Conservation (phyloP, 1,140 invertebrate genomes). For the Pogonomyrmex barbatus region DNA sequence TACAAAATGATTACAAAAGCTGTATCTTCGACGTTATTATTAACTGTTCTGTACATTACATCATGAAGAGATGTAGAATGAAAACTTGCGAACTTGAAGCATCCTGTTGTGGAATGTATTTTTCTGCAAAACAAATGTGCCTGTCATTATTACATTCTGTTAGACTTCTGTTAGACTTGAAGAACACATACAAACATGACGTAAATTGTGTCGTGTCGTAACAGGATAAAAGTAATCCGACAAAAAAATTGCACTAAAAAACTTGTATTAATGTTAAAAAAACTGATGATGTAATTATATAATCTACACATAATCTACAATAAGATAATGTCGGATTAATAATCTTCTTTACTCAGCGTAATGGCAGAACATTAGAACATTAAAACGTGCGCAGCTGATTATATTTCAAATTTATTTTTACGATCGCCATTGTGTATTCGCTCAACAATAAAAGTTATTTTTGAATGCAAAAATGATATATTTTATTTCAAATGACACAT, state of each 20-base stretch:
- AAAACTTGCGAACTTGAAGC: background rate
- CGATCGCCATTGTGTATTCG: background rate
- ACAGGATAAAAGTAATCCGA: background rate
- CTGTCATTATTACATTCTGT: background rate
- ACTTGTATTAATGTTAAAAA: background rate
- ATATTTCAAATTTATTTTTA: conserved; percentile 10
- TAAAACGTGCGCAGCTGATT: background rate
- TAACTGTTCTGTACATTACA: background rate
- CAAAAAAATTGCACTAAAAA: too few species aligned
- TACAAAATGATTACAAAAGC: background rate
- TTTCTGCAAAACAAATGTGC: background rate
- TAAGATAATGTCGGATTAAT: background rate
- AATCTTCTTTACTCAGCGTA: background rate
- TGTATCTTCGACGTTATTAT: background rate
- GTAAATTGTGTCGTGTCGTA: background rate
- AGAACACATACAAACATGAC: background rate
- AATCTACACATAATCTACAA: background rate
- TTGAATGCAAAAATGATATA: background rate
- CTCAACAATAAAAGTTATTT: background rate
- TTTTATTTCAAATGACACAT: background rate
- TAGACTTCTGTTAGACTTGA: background rate
- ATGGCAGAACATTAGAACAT: background rate
- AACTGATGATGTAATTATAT: conserved; percentile 2
- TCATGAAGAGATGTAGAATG: background rate
- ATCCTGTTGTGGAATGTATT: background rate